Percentiles rank a stretch among this genome's conserved stretches.
Conservation (phyloP, 2,888 invertebrate genomes). For the Eilema griseolum region DNA sequence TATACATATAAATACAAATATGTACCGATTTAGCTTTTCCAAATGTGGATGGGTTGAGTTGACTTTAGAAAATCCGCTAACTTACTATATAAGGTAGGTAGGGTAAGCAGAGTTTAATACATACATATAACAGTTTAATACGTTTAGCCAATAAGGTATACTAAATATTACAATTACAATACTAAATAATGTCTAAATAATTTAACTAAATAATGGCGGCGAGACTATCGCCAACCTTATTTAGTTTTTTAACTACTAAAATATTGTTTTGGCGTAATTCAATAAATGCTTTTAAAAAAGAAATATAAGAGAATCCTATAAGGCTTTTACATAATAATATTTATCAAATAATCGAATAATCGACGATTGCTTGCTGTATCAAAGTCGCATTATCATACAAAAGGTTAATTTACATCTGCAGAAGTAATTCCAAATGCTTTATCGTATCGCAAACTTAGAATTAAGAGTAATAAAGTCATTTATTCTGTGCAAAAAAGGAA, state of each 20-base stretch:
- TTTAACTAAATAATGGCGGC: too few species aligned
- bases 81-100: neutral
- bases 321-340: neutral
- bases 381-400: neutral
- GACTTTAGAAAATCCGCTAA: neutral
- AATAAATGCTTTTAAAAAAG: too few species aligned
- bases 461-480: slow-evolving; percentile 16
- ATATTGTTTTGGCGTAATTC: too few species aligned
- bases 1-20: neutral
- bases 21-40: neutral
- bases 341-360: neutral
- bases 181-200: too few species aligned
- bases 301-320: neutral
- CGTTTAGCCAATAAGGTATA: too few species aligned
- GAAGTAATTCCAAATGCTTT: neutral
- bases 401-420: neutral
- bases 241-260: too few species aligned
- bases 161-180: too few species aligned
- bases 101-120: too few species aligned
- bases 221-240: too few species aligned
- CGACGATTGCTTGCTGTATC: neutral
- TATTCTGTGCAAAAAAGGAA: neutral
- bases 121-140: too few species aligned
- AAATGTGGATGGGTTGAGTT: neutral
- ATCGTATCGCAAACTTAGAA: too few species aligned